Percentiles rank a stretch among this genome's conserved stretches.
These are phyloP conservation scores for Drosophila neocordata DNA, from an alignment of 1,140 invertebrate genomes.

Conservation along the genomic window DNA sequence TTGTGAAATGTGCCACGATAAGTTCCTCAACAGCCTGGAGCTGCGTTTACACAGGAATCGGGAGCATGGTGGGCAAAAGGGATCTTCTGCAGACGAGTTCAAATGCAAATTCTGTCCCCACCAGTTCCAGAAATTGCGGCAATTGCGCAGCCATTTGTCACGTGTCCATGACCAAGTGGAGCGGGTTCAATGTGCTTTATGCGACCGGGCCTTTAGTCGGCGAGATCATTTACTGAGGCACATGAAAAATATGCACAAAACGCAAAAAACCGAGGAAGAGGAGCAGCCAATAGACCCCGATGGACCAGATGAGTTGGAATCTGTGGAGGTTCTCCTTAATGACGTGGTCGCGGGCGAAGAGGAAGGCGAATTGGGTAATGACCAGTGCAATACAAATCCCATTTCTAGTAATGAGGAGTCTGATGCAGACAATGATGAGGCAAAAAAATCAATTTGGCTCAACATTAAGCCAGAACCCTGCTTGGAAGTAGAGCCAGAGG, in stretches of 20 bases:
- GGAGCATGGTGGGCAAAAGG: constrained; percentile 23
- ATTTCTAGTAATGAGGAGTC: constrained; percentile 77
- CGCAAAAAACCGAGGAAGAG: constrained; percentile 22
- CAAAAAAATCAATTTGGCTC: constrained; percentile 58
- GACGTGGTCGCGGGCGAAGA: constrained; percentile 26
- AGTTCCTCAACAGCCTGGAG: constrained; percentile 62
- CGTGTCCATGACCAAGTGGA: constrained; percentile 53
- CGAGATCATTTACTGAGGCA: constrained; percentile 70
- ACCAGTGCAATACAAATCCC: constrained; percentile 65
- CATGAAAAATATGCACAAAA: constrained; percentile 59
- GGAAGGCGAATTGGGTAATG: constrained; percentile 17
- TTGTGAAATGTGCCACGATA: constrained; percentile 68
- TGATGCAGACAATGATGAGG: constrained; percentile 47
- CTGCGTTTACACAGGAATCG: constrained; percentile 64
- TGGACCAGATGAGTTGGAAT: constrained; percentile 48
- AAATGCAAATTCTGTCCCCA: constrained; percentile 65
- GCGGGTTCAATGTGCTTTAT: constrained; percentile 52
- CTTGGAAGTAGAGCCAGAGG: constrained; percentile 39
- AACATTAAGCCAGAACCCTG: constrained; percentile 66
- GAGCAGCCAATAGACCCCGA: constrained; percentile 48
- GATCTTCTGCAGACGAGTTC: constrained; percentile 29
- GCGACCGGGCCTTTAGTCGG: constrained; percentile 58
- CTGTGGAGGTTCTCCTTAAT: constrained; percentile 58
- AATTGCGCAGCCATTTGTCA: constrained; percentile 59
- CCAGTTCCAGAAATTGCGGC: constrained; percentile 56